A percentile compares a stretch with the other conserved stretches of the same genome.
Evolutionary conservation across 2,797 vertebrate genomes (phyloP).

Genomic region (Centroberyx gerrardi): DNA sequence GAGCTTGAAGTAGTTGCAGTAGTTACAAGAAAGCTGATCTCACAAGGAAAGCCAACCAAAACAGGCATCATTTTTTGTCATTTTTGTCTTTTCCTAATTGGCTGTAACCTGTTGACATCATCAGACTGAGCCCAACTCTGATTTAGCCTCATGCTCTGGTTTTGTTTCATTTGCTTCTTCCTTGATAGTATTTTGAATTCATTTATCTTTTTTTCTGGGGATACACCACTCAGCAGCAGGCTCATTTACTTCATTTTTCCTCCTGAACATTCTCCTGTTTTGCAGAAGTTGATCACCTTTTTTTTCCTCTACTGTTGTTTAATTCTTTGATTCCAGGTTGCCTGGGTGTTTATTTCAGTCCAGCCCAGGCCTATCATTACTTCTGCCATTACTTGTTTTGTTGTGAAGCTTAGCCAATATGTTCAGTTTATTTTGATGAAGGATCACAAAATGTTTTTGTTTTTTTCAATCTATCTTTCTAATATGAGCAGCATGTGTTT

Average conservation of each 20-base stretch:
- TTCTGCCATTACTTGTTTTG: slow-evolving; percentile 37
- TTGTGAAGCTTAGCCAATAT: slow-evolving; percentile 52
- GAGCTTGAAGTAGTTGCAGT: slow-evolving; percentile 35
- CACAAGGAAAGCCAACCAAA: slow-evolving; percentile 2
- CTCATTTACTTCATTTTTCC: slow-evolving; percentile 24
- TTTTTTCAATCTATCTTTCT: slow-evolving; percentile 46
- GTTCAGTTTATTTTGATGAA: slow-evolving; percentile 22
- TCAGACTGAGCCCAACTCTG: slow-evolving; percentile 44
- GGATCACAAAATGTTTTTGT: slow-evolving; percentile 37
- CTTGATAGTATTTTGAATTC: slow-evolving; percentile 21
- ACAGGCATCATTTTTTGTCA: slow-evolving; percentile 25
- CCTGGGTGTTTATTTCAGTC: slow-evolving; percentile 72
- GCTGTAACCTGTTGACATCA: slow-evolving; percentile 53
- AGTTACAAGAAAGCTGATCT: slow-evolving; percentile 32
- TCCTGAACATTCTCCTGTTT: slow-evolving; percentile 36
- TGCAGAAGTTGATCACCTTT: slow-evolving; percentile 46
- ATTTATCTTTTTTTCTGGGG: slow-evolving; percentile 18
- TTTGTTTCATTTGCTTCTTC: slow-evolving; percentile 40
- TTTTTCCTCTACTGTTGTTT: slow-evolving; percentile 44
- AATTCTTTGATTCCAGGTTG: slow-evolving; percentile 79
- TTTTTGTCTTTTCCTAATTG: slow-evolving; percentile 28
- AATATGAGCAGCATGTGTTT: slow-evolving; percentile 74
- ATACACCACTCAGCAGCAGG: slow-evolving; percentile 22
- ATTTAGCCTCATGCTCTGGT: slow-evolving; percentile 47
- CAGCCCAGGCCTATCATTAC: slow-evolving; percentile 57